These are phyloP conservation scores for Rhopalosiphum maidis DNA, from an alignment of 1,140 invertebrate genomes.

Conservation along the genomic window DNA sequence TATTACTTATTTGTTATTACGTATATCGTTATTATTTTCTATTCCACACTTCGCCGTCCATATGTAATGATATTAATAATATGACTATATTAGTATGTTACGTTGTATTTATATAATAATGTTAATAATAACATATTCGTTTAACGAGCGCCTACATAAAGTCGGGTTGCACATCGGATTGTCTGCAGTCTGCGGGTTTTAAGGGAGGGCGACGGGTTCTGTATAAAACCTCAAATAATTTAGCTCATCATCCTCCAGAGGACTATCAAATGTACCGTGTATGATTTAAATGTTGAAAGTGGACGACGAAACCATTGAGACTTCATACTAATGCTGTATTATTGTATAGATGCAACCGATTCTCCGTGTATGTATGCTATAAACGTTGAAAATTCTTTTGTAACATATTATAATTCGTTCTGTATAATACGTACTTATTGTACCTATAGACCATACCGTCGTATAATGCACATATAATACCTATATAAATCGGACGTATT, in stretches of 20 bases:
- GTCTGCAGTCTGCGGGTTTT: neutral
- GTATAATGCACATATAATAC: neutral
- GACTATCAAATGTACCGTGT: constrained; percentile 23
- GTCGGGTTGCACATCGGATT: neutral
- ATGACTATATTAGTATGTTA: too few relatives aligned
- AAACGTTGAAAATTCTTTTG: constrained; percentile 16
- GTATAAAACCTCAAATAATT: neutral
- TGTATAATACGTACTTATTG: neutral
- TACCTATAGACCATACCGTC: neutral
- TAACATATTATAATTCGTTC: neutral
- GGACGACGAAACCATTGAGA: neutral
- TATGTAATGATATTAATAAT: neutral
- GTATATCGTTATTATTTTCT: neutral
- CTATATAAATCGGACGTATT: neutral
- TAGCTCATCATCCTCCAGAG: neutral
- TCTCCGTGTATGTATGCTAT: too few relatives aligned
- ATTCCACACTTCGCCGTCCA: neutral
- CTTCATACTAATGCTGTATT: constrained; percentile 21
- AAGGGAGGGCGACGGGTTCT: neutral
- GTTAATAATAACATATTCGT: neutral
- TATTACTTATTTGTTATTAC: neutral
- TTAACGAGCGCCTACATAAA: neutral
- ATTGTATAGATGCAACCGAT: neutral
- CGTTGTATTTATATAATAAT: neutral
- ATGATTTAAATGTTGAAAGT: neutral